Conservation (phyloP, 1,140 invertebrate species). For the Leguminivora glycinivorella region DNA sequence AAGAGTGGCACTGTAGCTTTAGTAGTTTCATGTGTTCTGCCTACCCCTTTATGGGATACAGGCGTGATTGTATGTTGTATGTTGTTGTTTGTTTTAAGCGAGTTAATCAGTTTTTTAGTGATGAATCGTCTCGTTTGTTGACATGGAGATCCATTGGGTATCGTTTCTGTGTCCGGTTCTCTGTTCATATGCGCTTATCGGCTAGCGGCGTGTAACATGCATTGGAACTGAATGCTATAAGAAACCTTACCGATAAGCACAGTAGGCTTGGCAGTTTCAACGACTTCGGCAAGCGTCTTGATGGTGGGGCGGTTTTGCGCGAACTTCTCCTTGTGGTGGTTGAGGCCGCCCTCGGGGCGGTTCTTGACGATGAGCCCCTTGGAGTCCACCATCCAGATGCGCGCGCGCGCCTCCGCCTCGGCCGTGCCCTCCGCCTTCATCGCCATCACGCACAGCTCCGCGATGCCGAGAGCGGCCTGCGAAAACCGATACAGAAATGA, state of each 20-base stretch:
- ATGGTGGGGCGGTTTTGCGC: conserved; percentile 86
- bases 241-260: conserved; percentile 88
- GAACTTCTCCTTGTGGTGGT: conserved; percentile 88
- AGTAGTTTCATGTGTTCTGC: too few species aligned
- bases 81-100: too few species aligned
- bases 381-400: conserved; percentile 88
- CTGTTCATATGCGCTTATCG: too few species aligned
- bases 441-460: conserved; percentile 90
- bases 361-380: conserved; percentile 87
- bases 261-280: conserved; percentile 88
- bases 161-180: too few species aligned
- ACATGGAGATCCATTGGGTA: too few species aligned
- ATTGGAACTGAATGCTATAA: neutral
- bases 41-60: too few species aligned
- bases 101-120: too few species aligned
- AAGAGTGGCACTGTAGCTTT: too few species aligned
- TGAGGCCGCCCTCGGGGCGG: conserved; percentile 86
- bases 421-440: conserved; percentile 90
- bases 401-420: conserved; percentile 84
- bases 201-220: too few species aligned
- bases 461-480: conserved; percentile 92
- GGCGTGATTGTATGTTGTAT: too few species aligned
- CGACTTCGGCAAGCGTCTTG: conserved; percentile 86
- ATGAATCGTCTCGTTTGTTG: too few species aligned
- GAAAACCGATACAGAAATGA: neutral